Conservation (phyloP, 2,113 vertebrate species). For the Takifugu bimaculatus region DNA sequence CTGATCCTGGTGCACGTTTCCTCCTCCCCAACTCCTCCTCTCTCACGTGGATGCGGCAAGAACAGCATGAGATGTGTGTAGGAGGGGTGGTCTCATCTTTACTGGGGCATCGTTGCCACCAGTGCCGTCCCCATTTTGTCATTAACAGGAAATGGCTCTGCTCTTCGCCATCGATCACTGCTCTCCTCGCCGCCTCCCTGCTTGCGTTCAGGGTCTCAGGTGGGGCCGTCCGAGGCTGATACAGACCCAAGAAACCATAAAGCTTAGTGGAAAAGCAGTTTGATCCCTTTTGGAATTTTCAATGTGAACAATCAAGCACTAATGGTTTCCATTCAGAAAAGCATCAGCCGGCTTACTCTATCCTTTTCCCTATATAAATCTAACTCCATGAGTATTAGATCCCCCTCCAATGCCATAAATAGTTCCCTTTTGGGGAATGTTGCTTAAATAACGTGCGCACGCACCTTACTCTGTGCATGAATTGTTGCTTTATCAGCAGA, state of each 20-base stretch:
- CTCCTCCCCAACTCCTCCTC: slow-evolving; percentile 11
- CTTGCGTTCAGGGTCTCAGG: background rate
- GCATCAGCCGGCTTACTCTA: slow-evolving; percentile 40
- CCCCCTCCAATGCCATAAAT: slow-evolving; percentile 44
- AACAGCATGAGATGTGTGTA: slow-evolving; percentile 40
- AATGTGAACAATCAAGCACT: slow-evolving; percentile 7
- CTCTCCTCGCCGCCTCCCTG: background rate
- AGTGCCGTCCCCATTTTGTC: background rate
- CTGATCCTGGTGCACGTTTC: slow-evolving; percentile 11
- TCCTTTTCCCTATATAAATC: slow-evolving; percentile 24
- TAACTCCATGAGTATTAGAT: slow-evolving; percentile 34
- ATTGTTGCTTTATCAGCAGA: slow-evolving; percentile 50
- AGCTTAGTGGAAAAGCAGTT: too few species aligned
- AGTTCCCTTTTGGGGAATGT: slow-evolving; percentile 4
- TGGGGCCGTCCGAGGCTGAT: background rate
- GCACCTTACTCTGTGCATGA: slow-evolving; percentile 20
- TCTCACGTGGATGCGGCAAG: slow-evolving; percentile 61
- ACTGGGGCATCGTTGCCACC: slow-evolving; percentile 31
- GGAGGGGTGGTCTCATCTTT: slow-evolving; percentile 3
- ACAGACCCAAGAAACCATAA: too few species aligned
- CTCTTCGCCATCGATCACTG: background rate
- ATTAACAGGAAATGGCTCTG: too few species aligned
- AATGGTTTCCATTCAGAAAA: slow-evolving; percentile 11
- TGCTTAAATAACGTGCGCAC: slow-evolving; percentile 20
- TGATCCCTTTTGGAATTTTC: background rate